Percentiles rank a stretch among this genome's conserved stretches.
phyloP scores from a whole-genome alignment of 2,888 invertebrate species.

The Xylophagus ater region DNA sequence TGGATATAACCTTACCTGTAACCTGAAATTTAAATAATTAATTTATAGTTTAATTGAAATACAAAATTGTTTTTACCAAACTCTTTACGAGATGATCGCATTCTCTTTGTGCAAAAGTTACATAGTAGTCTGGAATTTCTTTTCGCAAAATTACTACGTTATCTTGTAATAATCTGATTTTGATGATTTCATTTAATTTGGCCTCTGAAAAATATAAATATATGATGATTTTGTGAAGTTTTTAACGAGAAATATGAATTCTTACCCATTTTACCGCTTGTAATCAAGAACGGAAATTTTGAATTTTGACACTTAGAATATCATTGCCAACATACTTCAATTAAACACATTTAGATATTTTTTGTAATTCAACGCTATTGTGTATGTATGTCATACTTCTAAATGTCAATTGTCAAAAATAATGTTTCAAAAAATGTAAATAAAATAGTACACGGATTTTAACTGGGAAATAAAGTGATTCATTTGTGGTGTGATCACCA shows the following conservation, averaged over 20 bases:
- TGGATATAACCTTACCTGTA: background rate
- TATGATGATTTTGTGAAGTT: background rate
- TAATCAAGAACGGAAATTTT: too few species aligned
- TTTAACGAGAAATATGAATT: background rate
- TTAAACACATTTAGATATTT: too few species aligned
- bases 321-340: too few species aligned
- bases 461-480: too few species aligned
- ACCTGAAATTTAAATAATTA: slow-evolving; percentile 1
- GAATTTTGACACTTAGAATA: too few species aligned
- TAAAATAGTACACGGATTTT: too few species aligned
- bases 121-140: slow-evolving; percentile 22
- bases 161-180: slow-evolving; percentile 25
- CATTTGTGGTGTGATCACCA: background rate
- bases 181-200: slow-evolving; percentile 25
- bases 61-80: slow-evolving; percentile 20
- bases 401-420: too few species aligned
- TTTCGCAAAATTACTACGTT: slow-evolving; percentile 23
- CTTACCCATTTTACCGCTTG: too few species aligned
- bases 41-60: background rate
- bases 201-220: slow-evolving; percentile 22
- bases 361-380: too few species aligned
- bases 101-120: slow-evolving; percentile 24
- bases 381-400: too few species aligned
- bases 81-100: slow-evolving; percentile 25
- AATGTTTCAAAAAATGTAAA: too few species aligned